Base-by-base conservation (phyloP, 92 coral and sea anemone genomes). In the Parazoanthus atlanticus region DNA sequence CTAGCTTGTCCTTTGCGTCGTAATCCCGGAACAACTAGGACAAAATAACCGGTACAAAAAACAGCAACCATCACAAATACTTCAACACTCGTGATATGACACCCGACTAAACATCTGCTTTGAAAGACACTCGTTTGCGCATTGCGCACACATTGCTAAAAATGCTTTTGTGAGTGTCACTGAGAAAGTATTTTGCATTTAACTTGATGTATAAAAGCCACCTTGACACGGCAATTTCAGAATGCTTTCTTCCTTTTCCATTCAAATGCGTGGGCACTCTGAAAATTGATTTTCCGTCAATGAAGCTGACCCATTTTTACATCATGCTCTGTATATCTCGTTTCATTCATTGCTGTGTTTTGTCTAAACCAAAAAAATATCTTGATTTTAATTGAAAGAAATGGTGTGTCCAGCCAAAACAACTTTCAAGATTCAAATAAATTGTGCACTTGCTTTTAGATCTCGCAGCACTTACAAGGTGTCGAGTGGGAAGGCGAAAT, bases 11-110 rank as follows among this genome's bases (percentile, higher is more conserved):
- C 13, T 28, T 25, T 31, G 16, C 2, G 6, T 15, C 26, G 32
- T 84, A 84, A 71, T 29, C 77, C 87, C 86, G 86, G 86, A 83
- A 83, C 49, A 83, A 6, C 5, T 46, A 5, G 12, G 61, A 38
- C 69, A 81, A 81, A 56, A 13, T n/a, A n/a, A 38, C 34, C 11
- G 86, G 77, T 71, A 52, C 26, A 67, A 65, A 38, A 66, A 67
- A 38, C n/a, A 82, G 54, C 54, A 61, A 82, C 86, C 65, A 84
- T 41, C 30, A 47, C 8, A 47, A 28, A 29, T n/a, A 31, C 40
- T 84, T 84, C 54, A 70, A 19, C 74, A 46, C 78, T 41, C 65
- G 52, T 6, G 83, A 26, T 16, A n/a, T 79, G 61, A 47, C 23
- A 52, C 83, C 76, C 21, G 26, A 0, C 32, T 52, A 29, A 61